phyloP scores from a whole-genome alignment of 2,113 vertebrate genomes.

The Podarcis raffonei region DNA sequence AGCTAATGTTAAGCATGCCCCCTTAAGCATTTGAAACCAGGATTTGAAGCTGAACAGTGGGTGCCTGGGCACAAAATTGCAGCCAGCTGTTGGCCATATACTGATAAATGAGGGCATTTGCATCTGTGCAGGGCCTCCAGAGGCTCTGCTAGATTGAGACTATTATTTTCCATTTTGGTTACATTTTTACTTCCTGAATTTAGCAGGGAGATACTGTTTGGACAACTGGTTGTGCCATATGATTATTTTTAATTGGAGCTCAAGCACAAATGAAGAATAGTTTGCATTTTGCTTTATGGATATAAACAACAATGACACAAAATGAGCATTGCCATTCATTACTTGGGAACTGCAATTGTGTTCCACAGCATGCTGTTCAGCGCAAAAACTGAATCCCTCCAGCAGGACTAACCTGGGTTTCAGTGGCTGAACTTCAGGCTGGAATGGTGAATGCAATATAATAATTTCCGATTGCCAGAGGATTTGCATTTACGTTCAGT shows the following conservation, averaged over 20 bases:
- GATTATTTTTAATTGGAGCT: not conserved
- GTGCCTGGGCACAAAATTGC: not conserved
- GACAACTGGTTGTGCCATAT: not conserved
- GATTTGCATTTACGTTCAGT: not conserved
- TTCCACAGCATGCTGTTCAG: not conserved
- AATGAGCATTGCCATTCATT: not conserved
- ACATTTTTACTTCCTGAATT: not conserved
- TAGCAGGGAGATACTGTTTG: not conserved
- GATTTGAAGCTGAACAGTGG: not conserved
- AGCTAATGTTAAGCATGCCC: not conserved
- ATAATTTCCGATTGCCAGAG: not conserved
- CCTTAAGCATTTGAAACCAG: not conserved
- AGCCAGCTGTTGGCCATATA: not conserved
- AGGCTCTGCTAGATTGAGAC: not conserved
- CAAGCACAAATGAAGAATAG: not conserved
- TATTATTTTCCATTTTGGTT: not conserved
- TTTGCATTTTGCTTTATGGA: not conserved
- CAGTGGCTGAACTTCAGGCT: not conserved
- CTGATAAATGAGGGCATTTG: not conserved
- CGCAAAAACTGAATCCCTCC: not conserved
- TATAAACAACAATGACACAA: not conserved
- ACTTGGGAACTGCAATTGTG: not conserved
- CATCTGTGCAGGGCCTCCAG: not conserved
- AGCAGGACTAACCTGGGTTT: not conserved
- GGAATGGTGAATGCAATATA: not conserved